phyloP scores from a whole-genome alignment of 2,888 invertebrate species.

The Syrphus vitripennis region DNA sequence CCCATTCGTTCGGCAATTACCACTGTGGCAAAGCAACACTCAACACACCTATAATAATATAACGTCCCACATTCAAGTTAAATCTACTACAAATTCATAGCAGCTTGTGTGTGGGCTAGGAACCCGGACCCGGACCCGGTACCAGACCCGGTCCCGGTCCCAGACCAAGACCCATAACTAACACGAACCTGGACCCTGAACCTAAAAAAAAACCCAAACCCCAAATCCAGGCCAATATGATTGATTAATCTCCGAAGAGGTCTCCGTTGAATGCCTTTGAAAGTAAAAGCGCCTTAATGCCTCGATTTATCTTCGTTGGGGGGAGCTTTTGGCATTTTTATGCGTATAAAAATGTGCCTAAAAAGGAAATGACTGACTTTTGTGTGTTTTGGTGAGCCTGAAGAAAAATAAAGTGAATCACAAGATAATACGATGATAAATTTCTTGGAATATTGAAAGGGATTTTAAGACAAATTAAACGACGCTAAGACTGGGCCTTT shows the following conservation, averaged over 20 bases:
- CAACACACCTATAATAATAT: too few relatives aligned
- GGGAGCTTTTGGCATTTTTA: slow-evolving; percentile 25
- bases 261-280: slow-evolving; percentile 54
- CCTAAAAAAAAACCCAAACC: neutral
- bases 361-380: slow-evolving; percentile 51
- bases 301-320: slow-evolving; percentile 60
- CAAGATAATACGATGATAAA: slow-evolving; percentile 64
- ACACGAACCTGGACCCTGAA: neutral
- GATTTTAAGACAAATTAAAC: slow-evolving; percentile 50
- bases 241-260: slow-evolving; percentile 68
- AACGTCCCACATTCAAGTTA: slow-evolving; percentile 6
- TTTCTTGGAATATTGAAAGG: slow-evolving; percentile 46
- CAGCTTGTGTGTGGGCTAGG: slow-evolving; percentile 12
- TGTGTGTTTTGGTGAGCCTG: neutral
- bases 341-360: slow-evolving; percentile 7
- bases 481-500: neutral
- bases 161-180: too few relatives aligned
- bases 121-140: neutral
- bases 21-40: slow-evolving; percentile 11
- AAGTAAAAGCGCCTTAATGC: slow-evolving; percentile 62
- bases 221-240: slow-evolving; percentile 41
- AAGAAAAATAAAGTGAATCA: slow-evolving; percentile 48
- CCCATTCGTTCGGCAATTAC: slow-evolving; percentile 49
- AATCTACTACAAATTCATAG: slow-evolving; percentile 25
- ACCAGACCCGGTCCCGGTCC: neutral